Evolutionary conservation across 2,797 vertebrate species (phyloP).

Genomic region (Liasis olivaceus): DNA sequence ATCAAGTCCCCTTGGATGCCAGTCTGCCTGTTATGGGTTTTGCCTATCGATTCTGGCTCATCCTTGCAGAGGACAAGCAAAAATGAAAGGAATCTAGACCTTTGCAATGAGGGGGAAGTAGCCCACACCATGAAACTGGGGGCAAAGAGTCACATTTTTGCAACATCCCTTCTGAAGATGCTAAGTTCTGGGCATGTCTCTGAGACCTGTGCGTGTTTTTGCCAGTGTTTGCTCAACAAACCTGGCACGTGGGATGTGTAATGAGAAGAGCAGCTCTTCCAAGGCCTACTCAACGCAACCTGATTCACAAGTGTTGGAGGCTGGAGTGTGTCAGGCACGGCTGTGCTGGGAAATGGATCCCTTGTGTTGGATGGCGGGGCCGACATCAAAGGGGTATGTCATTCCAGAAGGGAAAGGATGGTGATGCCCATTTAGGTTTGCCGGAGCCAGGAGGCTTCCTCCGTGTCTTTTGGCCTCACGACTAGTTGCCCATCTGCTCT

Average conservation of each 20-base stretch:
- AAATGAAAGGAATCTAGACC: too few relatives aligned
- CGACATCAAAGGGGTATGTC: neutral
- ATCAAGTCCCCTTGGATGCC: too few relatives aligned
- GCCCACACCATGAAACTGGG: too few relatives aligned
- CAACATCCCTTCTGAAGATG: neutral
- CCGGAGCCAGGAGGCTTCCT: conserved; percentile 58
- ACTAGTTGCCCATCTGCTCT: conserved; percentile 78
- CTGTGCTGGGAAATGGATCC: fast-evolving
- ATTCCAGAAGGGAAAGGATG: conserved; percentile 53
- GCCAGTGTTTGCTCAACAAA: neutral
- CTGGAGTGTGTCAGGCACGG: too few relatives aligned
- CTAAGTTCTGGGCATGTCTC: neutral
- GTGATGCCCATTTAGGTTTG: conserved; percentile 54
- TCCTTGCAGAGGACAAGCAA: neutral
- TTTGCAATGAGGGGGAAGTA: too few relatives aligned
- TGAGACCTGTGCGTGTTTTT: neutral
- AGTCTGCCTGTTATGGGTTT: neutral
- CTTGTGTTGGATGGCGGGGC: neutral
- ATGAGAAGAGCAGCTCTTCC: neutral
- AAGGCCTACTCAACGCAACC: neutral
- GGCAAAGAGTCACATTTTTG: neutral
- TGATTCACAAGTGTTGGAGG: neutral
- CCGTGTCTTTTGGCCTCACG: conserved; percentile 68
- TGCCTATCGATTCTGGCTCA: neutral
- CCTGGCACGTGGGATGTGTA: neutral